Conservation (phyloP, 2,113 vertebrate species). For the Coreoperca whiteheadi region DNA sequence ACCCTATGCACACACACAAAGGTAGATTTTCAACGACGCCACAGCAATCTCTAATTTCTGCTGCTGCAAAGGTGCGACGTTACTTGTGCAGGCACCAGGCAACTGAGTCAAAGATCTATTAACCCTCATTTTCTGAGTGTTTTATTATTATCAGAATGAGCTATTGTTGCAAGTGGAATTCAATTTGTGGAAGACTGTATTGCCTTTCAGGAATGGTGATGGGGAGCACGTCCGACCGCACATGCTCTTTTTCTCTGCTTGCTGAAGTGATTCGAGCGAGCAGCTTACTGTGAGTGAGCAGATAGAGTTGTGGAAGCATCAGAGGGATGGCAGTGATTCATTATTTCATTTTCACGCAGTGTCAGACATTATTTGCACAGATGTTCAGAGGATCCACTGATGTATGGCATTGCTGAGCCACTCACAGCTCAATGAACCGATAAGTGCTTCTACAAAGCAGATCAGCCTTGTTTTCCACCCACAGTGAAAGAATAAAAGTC, state of each 20-base stretch:
- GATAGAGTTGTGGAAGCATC: conserved; percentile 53
- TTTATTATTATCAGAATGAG: conserved; percentile 55
- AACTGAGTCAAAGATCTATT: conserved; percentile 54
- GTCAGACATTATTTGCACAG: conserved; percentile 63
- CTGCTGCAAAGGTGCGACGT: conserved; percentile 6
- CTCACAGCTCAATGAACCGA: conserved; percentile 54
- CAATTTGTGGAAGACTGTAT: conserved; percentile 35
- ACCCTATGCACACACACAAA: conserved; percentile 12
- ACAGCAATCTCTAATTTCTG: conserved; percentile 64
- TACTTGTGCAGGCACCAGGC: conserved; percentile 49
- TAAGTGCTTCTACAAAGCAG: conserved; percentile 35
- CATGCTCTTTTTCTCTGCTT: background rate
- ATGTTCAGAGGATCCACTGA: conserved; percentile 58
- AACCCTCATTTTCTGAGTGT: conserved; percentile 42
- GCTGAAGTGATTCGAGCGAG: conserved; percentile 43
- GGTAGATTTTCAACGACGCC: conserved; percentile 50
- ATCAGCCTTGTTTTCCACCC: conserved; percentile 26
- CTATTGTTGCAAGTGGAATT: conserved; percentile 44
- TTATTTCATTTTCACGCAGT: conserved; percentile 53
- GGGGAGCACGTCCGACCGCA: background rate
- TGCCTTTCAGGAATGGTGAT: conserved; percentile 41
- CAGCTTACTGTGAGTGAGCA: conserved; percentile 1
- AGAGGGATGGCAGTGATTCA: conserved; percentile 56
- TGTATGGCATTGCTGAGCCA: conserved; percentile 43
- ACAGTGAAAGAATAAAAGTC: conserved; percentile 15